A percentile compares a stretch with the other conserved stretches of the same genome.
phyloP scores from a whole-genome alignment of 2,797 vertebrate genomes.

The Denticeps clupeoides region DNA sequence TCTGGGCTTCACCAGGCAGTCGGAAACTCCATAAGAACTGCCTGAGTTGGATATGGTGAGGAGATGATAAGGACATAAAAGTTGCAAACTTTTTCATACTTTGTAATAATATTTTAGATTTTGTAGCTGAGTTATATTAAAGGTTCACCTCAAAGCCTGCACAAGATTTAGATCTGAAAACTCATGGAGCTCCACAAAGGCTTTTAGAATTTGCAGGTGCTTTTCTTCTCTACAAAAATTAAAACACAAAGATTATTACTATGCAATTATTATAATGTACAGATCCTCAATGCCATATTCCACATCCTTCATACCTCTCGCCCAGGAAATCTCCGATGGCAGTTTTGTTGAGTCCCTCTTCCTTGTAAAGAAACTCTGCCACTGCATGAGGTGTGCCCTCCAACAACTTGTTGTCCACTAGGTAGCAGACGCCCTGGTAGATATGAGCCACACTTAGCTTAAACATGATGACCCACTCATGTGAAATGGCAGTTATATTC shows the following conservation, averaged over 20 bases:
- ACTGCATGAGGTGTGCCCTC: conserved; percentile 52
- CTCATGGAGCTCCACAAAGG: conserved; percentile 83
- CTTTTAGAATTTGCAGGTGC: conserved; percentile 79
- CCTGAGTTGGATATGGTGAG: conserved; percentile 44
- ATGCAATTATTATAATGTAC: neutral
- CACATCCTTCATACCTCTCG: conserved; percentile 59
- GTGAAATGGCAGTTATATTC: too few species aligned
- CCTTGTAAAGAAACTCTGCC: conserved; percentile 81
- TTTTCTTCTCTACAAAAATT: conserved; percentile 57
- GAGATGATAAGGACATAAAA: neutral
- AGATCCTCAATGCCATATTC: neutral
- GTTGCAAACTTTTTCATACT: neutral
- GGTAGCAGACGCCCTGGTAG: conserved; percentile 78
- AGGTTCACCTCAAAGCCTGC: conserved; percentile 78
- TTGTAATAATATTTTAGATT: too few species aligned
- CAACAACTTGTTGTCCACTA: conserved; percentile 67
- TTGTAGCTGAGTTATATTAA: neutral
- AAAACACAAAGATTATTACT: neutral
- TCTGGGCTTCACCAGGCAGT: conserved; percentile 85
- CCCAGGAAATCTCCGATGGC: conserved; percentile 85
- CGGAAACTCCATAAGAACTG: conserved; percentile 93
- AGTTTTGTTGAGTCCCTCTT: conserved; percentile 86
- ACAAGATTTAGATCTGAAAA: conserved; percentile 87
- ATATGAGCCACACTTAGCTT: too few species aligned
- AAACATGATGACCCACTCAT: neutral